Base-by-base conservation (phyloP, 2,888 invertebrate genomes). In the Troides oblongomaculatus region DNA sequence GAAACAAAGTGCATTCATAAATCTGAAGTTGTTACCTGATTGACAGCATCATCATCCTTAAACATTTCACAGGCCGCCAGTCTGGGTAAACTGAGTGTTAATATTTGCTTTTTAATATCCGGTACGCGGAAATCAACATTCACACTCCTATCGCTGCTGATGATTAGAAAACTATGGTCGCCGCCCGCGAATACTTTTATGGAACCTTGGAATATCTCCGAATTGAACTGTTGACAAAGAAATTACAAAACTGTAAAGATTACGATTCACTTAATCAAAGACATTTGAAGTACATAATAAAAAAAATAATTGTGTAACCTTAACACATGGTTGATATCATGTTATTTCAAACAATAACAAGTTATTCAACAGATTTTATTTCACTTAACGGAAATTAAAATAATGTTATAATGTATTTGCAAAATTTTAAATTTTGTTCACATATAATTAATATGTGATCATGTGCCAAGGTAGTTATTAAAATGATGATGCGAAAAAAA, bases 161-260 rank as follows among this genome's bases (percentile, higher is more conserved):
- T 93, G 2, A 95, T 93, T 8, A 96, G 94, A 83, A 98, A 96
- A 77, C 97, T 97, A 81, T 97, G 97, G 89, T 98, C 97, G 10
- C 98, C 98, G 6, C 98, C 98, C 39, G 96, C 95, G 80, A 94
- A 96, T 77, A 97, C 94, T 76, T 93, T 93, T 70, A 94, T 92
- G 0, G 94, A 89, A 10, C 93, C 90, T 69, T 79, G 84, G 76
- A 90, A 84, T 46, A 81, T 71, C 2, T 90, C 89, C n/a, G 76
- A 77, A 4, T 86, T 72, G 70, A 89, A 88, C 92, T 92, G 85
- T 39, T 82, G 85, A 72, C 70, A 78, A 74, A 67, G 61, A 62
- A 73, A 70, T 71, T n/a, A 25, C 18, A 30, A 25, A 30, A 61
- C 21, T 66, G 7, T 8, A 43, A 36, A n/a, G 23, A 36, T 36